Evolutionary conservation across 2,888 invertebrate genomes (phyloP).

Genomic region (Drosophila dives): DNA sequence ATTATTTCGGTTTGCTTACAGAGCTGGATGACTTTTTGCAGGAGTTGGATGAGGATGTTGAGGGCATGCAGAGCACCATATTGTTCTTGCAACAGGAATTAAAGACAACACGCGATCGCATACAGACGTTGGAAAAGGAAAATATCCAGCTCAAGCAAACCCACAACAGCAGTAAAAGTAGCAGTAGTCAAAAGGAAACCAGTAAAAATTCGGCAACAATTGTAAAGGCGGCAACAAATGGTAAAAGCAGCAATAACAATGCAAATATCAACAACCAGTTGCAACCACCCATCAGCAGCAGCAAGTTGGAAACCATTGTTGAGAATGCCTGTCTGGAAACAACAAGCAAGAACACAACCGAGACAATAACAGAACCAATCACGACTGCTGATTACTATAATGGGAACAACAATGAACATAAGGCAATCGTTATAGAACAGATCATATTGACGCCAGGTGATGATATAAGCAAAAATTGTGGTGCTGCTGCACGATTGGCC

Average conservation of each 20-base stretch:
- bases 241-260: constrained; percentile 44
- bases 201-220: constrained; percentile 25
- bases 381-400: constrained; percentile 49
- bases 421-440: constrained; percentile 34
- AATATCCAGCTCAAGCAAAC: constrained; percentile 79
- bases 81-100: constrained; percentile 96
- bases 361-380: constrained; percentile 8
- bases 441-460: constrained; percentile 37
- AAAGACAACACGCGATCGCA: constrained; percentile 91
- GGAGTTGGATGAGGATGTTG: constrained; percentile 98
- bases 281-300: constrained; percentile 37
- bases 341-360: constrained; percentile 9
- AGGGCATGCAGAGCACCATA: constrained; percentile 99
- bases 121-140: constrained; percentile 88
- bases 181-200: constrained; percentile 40
- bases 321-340: constrained; percentile 72
- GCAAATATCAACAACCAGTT: constrained; percentile 42
- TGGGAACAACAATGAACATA: constrained; percentile 53
- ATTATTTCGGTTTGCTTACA: constrained; percentile 73
- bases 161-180: constrained; percentile 28
- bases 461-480: constrained; percentile 46
- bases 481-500: constrained; percentile 57
- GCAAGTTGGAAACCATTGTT: constrained; percentile 75
- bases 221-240: constrained; percentile 50
- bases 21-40: constrained; percentile 98